phyloP scores from a whole-genome alignment of 2,888 invertebrate genomes.

The Nomada goodeniana region DNA sequence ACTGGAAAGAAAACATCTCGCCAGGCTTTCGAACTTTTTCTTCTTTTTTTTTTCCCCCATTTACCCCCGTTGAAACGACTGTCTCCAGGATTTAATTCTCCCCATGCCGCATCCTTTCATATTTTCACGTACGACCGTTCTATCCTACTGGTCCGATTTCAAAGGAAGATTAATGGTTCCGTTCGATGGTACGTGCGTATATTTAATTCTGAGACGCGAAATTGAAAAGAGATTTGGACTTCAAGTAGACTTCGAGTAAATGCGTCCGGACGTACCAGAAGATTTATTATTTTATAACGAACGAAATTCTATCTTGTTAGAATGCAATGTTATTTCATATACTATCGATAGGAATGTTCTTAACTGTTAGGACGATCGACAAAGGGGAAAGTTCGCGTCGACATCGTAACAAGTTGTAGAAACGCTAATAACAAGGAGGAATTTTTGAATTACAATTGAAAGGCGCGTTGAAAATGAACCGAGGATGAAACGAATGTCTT shows the following conservation, averaged over 20 bases:
- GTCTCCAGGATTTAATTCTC: constrained; percentile 26
- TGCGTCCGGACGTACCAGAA: no score
- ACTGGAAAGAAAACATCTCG: constrained; percentile 36
- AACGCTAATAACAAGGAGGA: no score
- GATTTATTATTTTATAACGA: no score
- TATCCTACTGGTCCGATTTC: neutral
- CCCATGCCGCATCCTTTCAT: neutral
- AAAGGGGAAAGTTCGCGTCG: no score
- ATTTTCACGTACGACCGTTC: neutral
- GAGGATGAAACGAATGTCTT: neutral
- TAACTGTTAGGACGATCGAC: no score
- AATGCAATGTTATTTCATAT: neutral
- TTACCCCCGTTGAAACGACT: neutral
- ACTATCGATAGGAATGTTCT: no score
- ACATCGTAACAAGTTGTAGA: no score
- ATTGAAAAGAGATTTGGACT: neutral
- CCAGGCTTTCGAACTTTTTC: neutral
- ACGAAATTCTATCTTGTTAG: neutral
- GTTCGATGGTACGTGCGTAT: neutral
- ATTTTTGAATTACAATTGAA: neutral
- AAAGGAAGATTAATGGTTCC: neutral
- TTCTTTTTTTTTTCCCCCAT: neutral
- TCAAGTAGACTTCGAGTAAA: no score
- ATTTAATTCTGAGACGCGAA: neutral
- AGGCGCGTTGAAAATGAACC: neutral